phyloP scores from a whole-genome alignment of 2,797 vertebrate species.

The Garrulus glandarius region DNA sequence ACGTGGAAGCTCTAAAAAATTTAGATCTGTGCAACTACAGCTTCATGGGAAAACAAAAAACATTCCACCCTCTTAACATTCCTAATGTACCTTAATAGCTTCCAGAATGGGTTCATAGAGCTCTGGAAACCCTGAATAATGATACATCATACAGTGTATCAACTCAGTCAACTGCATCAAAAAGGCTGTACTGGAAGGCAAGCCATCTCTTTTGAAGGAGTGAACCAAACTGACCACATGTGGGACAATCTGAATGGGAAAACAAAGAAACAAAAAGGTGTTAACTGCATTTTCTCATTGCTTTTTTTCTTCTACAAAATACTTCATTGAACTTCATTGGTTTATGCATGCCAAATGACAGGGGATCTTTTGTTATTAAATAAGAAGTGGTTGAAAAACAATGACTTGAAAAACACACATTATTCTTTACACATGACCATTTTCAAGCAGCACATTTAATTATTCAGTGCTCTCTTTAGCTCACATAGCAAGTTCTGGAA shows the following conservation, averaged over 20 bases:
- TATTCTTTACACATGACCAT: not conserved
- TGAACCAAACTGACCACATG: constrained; percentile 87
- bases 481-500: not conserved
- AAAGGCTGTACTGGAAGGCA: constrained; percentile 88
- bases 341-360: not conserved
- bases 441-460: not conserved
- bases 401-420: not conserved
- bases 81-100: constrained; percentile 86
- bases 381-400: not conserved
- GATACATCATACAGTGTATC: constrained; percentile 98
- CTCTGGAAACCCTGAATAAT: constrained; percentile 98
- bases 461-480: not conserved
- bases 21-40: not conserved
- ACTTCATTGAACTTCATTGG: not conserved
- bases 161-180: constrained; percentile 90
- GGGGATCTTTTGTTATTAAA: not conserved
- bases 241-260: constrained; percentile 84
- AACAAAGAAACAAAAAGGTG: not conserved
- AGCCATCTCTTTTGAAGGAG: constrained; percentile 86
- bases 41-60: not conserved
- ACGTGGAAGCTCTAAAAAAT: not conserved
- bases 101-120: constrained; percentile 96
- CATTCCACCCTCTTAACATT: not conserved
- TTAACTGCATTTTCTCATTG: not conserved
- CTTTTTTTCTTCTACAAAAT: not conserved